Evolutionary conservation across 2,113 vertebrate genomes (phyloP).

Genomic region (Otocyon megalotis): DNA sequence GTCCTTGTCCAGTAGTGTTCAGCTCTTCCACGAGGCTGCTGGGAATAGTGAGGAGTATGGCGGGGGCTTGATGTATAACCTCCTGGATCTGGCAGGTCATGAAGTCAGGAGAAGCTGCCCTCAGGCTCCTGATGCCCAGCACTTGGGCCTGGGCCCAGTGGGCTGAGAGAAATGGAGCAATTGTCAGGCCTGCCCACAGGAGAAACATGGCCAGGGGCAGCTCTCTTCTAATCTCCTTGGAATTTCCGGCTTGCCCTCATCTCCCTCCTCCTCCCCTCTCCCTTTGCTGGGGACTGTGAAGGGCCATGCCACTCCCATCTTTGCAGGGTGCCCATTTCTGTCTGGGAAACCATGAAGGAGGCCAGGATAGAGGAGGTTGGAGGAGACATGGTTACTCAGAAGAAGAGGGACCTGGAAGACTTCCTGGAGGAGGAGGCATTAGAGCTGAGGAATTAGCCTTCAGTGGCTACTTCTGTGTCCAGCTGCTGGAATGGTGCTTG

Average conservation of each 20-base stretch:
- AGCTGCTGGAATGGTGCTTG: conserved; percentile 11
- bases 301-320: background rate
- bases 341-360: background rate
- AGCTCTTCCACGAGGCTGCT: conserved; percentile 11
- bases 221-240: conserved; percentile 61
- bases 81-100: background rate
- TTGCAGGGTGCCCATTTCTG: background rate
- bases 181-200: background rate
- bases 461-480: background rate
- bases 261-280: background rate
- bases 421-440: background rate
- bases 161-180: background rate
- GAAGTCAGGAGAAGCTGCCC: background rate
- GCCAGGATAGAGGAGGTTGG: background rate
- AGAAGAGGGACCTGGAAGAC: conserved; percentile 1
- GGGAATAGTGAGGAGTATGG: background rate
- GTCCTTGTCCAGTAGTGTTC: conserved; percentile 6
- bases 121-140: background rate
- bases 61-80: background rate
- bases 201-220: conserved; percentile 31
- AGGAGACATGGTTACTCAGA: background rate
- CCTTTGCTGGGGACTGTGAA: background rate
- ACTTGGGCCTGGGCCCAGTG: background rate
- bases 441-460: background rate
- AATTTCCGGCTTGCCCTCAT: conserved; percentile 68